Conservation (phyloP, 2,888 invertebrate species). For the Adelognathus sp. region DNA sequence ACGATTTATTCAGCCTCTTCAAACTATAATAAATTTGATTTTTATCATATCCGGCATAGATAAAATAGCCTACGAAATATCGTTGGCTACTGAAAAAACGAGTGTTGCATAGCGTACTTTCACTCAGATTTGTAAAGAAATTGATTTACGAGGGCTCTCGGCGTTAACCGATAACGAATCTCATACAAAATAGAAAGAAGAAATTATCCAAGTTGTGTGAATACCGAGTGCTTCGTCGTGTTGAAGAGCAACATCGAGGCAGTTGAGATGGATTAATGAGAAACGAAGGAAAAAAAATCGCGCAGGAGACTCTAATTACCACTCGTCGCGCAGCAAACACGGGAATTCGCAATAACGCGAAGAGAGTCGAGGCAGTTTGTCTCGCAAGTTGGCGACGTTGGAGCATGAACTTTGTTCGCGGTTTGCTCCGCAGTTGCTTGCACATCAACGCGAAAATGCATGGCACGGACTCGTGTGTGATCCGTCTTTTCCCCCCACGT, state of each 20-base stretch:
- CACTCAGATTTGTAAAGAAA: neutral
- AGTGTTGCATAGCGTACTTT: neutral
- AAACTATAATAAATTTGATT: too few relatives aligned
- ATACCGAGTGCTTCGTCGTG: too few relatives aligned
- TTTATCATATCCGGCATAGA: neutral
- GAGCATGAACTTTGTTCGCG: conserved; percentile 12
- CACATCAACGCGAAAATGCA: neutral
- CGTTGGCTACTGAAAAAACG: neutral
- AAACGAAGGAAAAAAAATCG: neutral
- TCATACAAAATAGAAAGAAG: neutral
- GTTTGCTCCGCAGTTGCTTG: neutral
- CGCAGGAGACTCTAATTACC: neutral
- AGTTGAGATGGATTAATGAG: neutral
- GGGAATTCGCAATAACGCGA: conserved; percentile 6
- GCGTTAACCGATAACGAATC: neutral
- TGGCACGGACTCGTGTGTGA: conserved; percentile 23
- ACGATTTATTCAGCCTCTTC: too few relatives aligned
- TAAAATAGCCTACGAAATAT: neutral
- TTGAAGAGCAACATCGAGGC: too few relatives aligned
- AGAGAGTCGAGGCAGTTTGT: conserved; percentile 10
- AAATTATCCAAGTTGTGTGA: neutral
- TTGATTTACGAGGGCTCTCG: neutral
- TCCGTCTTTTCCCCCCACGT: conserved; percentile 15
- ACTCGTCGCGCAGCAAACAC: neutral
- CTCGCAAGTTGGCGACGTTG: neutral